Conservation (phyloP, 35 echinoderm and acorn worm species). For the Ophiothrix spiculata region DNA sequence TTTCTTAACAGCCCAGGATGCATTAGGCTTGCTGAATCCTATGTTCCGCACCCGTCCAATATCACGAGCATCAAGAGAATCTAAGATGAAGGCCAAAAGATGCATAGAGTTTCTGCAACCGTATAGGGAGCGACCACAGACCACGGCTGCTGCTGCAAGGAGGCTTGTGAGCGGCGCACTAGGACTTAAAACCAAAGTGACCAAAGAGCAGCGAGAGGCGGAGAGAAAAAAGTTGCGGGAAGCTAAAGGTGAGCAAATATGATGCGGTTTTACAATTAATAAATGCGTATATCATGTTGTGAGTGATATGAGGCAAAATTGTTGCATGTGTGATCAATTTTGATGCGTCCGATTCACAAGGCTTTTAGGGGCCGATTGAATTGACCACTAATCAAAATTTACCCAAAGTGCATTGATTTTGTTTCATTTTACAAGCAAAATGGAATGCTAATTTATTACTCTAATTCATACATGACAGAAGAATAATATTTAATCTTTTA, state of each 20-base stretch:
- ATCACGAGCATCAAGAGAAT: conserved; percentile 60
- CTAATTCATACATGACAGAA: too few species aligned
- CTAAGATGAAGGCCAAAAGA: conserved; percentile 84
- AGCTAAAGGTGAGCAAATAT: conserved; percentile 94
- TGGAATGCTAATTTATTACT: too few species aligned
- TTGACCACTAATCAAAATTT: too few species aligned
- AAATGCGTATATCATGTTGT: too few species aligned
- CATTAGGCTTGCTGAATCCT: conserved; percentile 68
- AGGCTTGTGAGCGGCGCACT: conserved; percentile 76
- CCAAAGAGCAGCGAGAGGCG: conserved; percentile 72
- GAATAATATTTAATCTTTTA: too few species aligned
- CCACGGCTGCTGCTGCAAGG: conserved; percentile 62
- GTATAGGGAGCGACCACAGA: conserved; percentile 69
- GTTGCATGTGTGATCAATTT: too few species aligned
- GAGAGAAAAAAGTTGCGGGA: conserved; percentile 86
- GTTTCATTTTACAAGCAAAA: too few species aligned
- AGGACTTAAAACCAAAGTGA: conserved; percentile 62
- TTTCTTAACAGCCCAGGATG: conserved; percentile 79
- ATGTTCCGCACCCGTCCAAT: conserved; percentile 80
- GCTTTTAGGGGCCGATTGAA: too few species aligned
- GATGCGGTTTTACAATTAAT: too few species aligned
- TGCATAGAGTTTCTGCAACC: conserved; percentile 73
- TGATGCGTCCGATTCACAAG: too few species aligned
- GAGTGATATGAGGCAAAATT: too few species aligned
- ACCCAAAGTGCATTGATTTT: too few species aligned